Evolutionary conservation across 2,113 vertebrate species (phyloP).

Genomic region (Silurus meridionalis): DNA sequence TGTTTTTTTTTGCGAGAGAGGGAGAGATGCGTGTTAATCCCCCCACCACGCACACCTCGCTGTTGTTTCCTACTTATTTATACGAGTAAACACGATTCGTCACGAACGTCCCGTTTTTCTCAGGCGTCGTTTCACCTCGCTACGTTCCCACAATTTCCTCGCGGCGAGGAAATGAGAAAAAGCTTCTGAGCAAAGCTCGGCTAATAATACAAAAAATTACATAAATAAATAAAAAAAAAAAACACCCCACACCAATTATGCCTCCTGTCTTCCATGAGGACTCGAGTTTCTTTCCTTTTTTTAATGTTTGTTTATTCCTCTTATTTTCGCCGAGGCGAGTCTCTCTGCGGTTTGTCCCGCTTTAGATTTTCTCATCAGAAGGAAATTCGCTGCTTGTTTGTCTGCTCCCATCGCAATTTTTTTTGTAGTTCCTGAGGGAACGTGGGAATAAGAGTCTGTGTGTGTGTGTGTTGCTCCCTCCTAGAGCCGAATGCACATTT

Average conservation of each 20-base stretch:
- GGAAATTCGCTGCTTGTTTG: slow-evolving; percentile 11
- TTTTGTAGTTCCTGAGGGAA: slow-evolving; percentile 7
- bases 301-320: slow-evolving; percentile 4
- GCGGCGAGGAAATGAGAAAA: slow-evolving; percentile 16
- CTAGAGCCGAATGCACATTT: not conserved
- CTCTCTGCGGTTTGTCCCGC: not conserved
- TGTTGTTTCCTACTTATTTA: slow-evolving; percentile 8
- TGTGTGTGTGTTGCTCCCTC: slow-evolving; percentile 4
- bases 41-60: not conserved
- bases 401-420: not conserved
- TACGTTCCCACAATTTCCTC: not conserved
- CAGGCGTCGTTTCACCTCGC: not conserved
- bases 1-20: too few species aligned
- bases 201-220: not conserved
- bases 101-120: slow-evolving; percentile 19
- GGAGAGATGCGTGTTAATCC: not conserved
- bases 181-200: not conserved
- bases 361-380: slow-evolving; percentile 38
- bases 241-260: slow-evolving; percentile 28
- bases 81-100: not conserved
- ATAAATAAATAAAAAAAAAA: not conserved
- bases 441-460: not conserved
- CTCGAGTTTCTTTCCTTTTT: not conserved
- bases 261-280: not conserved
- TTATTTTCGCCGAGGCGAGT: not conserved